These are phyloP conservation scores for Platyura marginata DNA, from an alignment of 1,140 invertebrate genomes.

Conservation along the genomic window DNA sequence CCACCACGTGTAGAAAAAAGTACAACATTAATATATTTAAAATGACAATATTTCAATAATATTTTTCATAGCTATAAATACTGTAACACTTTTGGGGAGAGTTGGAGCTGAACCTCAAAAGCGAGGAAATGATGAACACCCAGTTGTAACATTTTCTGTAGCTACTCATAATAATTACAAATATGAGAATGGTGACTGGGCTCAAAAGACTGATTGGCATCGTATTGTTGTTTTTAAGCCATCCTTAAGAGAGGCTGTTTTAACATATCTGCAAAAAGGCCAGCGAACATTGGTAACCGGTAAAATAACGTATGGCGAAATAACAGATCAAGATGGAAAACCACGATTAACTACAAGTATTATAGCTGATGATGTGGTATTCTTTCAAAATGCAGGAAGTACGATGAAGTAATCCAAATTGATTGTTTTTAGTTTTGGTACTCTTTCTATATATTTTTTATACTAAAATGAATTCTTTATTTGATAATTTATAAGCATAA, in stretches of 20 bases:
- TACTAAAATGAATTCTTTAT: too few relatives aligned
- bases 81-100: slow-evolving; percentile 68
- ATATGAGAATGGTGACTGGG: slow-evolving; percentile 52
- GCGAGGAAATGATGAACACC: slow-evolving; percentile 61
- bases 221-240: slow-evolving; percentile 75
- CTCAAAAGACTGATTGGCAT: slow-evolving; percentile 84
- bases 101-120: slow-evolving; percentile 72
- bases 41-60: not conserved
- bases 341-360: slow-evolving; percentile 52
- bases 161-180: slow-evolving; percentile 78
- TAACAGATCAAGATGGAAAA: slow-evolving; percentile 58
- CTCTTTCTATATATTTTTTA: too few relatives aligned
- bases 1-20: slow-evolving; percentile 22
- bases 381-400: slow-evolving; percentile 41
- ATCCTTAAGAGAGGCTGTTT: slow-evolving; percentile 53
- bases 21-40: slow-evolving; percentile 4
- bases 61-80: slow-evolving; percentile 58
- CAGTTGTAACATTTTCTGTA: slow-evolving; percentile 74
- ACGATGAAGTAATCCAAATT: too few relatives aligned
- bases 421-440: too few relatives aligned
- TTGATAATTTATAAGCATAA: too few relatives aligned
- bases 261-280: slow-evolving; percentile 67
- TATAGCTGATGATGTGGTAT: slow-evolving; percentile 74
- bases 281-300: slow-evolving; percentile 70
- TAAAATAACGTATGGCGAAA: slow-evolving; percentile 67